Conservation (phyloP, 2,888 invertebrate genomes). For the Tachina lurida region DNA sequence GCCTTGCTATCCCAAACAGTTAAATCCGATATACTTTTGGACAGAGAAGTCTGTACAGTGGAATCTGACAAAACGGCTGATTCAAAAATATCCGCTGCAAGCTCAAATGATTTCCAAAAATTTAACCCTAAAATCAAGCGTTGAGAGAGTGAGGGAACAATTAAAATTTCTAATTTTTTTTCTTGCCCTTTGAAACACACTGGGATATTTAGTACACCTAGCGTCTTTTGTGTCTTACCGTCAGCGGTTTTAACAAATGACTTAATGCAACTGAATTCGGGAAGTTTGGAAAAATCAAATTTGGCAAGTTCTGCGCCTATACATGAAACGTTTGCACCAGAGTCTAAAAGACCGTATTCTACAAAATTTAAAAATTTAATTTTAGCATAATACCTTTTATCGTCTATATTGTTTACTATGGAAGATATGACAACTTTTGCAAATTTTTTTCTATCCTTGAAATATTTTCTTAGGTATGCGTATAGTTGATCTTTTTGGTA, state of each 20-base stretch:
- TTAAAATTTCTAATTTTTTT: neutral
- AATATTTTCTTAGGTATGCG: neutral
- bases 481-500: slow-evolving; percentile 21
- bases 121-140: neutral
- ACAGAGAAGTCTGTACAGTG: neutral
- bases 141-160: neutral
- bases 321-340: slow-evolving; percentile 14
- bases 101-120: too few species aligned
- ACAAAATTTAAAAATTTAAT: slow-evolving; percentile 22
- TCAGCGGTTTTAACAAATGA: slow-evolving; percentile 28
- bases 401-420: neutral
- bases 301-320: neutral
- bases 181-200: neutral
- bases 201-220: neutral
- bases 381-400: neutral
- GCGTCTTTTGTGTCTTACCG: slow-evolving; percentile 6
- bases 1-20: too few species aligned
- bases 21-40: neutral
- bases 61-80: neutral
- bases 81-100: too few species aligned
- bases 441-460: neutral
- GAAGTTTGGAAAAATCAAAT: slow-evolving; percentile 14
- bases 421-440: neutral
- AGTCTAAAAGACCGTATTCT: slow-evolving; percentile 39
- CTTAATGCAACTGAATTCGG: slow-evolving; percentile 8